phyloP scores from a whole-genome alignment of 2,113 vertebrate genomes.

The Procavia capensis region DNA sequence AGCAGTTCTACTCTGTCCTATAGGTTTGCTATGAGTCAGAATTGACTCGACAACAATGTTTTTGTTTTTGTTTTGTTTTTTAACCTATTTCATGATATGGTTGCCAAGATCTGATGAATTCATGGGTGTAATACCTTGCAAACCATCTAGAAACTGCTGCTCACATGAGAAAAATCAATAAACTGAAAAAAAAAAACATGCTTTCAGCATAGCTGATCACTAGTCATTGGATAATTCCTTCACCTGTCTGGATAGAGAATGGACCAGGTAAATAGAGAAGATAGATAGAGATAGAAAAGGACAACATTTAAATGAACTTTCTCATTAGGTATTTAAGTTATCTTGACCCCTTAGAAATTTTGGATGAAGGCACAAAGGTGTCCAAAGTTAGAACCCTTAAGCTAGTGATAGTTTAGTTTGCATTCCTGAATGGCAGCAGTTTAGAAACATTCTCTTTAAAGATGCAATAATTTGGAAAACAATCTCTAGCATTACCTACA shows the following conservation, averaged over 20 bases:
- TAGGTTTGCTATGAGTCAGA: too few species aligned
- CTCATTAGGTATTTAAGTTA: not conserved
- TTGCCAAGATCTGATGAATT: not conserved
- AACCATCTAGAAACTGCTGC: not conserved
- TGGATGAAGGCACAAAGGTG: not conserved
- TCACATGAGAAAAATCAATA: conserved; percentile 7
- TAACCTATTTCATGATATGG: not conserved
- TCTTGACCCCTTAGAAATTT: not conserved
- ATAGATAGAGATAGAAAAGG: not conserved
- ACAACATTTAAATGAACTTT: not conserved
- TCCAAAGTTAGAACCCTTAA: not conserved
- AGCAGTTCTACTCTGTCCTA: too few species aligned
- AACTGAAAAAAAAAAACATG: not conserved
- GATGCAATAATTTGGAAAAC: not conserved
- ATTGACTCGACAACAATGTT: too few species aligned
- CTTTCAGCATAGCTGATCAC: not conserved
- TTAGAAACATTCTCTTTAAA: not conserved
- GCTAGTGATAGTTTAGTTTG: not conserved
- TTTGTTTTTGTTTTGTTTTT: too few species aligned
- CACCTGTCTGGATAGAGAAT: not conserved
- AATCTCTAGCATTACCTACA: too few species aligned
- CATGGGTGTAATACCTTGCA: not conserved
- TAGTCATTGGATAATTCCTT: not conserved
- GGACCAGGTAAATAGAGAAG: accelerated
- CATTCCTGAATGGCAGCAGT: not conserved